Base-by-base conservation (phyloP, 2,113 vertebrate species). In the Spea bombifrons region DNA sequence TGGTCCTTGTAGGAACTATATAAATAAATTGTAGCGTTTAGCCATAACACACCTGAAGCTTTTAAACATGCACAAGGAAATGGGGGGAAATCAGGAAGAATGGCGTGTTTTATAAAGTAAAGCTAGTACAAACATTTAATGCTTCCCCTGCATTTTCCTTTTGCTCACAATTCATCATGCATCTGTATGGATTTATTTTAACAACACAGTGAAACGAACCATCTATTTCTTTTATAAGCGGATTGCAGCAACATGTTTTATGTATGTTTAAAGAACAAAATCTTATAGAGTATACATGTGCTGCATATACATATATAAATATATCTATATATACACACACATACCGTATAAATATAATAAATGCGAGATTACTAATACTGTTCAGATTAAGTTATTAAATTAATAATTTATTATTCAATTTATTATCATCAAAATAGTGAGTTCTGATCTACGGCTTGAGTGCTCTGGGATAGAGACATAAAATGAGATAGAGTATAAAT, bases 1-100 rank as follows among this genome's bases (percentile, higher is more conserved):
- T 64, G 81, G 70, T 80, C 53, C 73, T 3, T 83, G 68, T 84
- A 81, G 76, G 57, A 77, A 67, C 52, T 75, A 15, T 66, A 64
- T 75, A 82, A 61, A 81, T 59, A 80, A 81, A 83, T 66, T 83
- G 81, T 84, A 84, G 57, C 57, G 66, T 83, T 82, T 78, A 83
- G 84, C 83, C 84, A 73, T 16, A 86, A 50, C 67, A 83, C 59
- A 83, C 61, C 61, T 87, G 81, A 84, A 84, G 44, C 77, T 43
- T 71, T 80, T 80, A 80, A 80, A 80, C 53, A 72, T 67, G 71
- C 64, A 61, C 71, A 67, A 73, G 77, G 77, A 80, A 80, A 80
- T 80, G 71, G 71, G 73, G 72, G 69, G 59, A 73, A 66, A 80
- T 73, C 52, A 72, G 53, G 64, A 80, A 80, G 77, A 80, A 80